phyloP scores from a whole-genome alignment of 2,113 vertebrate species.

The Microcebus griseorufus region DNA sequence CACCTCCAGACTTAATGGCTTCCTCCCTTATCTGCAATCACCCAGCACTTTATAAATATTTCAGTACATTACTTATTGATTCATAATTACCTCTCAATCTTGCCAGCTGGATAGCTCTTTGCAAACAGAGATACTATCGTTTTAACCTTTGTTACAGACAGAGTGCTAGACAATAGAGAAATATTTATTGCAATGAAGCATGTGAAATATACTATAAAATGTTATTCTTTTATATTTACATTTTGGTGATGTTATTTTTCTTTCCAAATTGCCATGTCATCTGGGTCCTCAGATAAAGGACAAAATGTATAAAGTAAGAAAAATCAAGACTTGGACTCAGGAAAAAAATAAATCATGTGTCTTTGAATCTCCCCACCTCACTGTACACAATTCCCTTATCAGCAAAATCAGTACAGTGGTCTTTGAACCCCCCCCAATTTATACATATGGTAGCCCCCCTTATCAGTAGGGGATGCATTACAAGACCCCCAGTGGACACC shows the following conservation, averaged over 20 bases:
- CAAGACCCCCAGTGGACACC: not conserved
- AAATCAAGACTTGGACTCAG: not conserved
- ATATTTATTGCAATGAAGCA: not conserved
- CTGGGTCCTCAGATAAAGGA: not conserved
- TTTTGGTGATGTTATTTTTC: not conserved
- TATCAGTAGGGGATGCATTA: not conserved
- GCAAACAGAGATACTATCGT: not conserved
- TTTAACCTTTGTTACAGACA: not conserved
- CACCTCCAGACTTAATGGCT: not conserved
- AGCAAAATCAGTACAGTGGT: not conserved
- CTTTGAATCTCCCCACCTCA: not conserved
- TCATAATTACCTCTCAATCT: not conserved
- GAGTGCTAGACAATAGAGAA: not conserved
- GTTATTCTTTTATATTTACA: not conserved
- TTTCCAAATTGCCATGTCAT: not conserved
- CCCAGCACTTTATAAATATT: not conserved
- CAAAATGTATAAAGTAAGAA: not conserved
- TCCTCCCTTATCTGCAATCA: not conserved
- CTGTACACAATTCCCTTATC: not conserved
- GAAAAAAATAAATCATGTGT: not conserved
- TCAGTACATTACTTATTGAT: not conserved
- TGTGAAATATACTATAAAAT: not conserved
- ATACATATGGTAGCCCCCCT: not conserved
- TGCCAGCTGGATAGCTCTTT: not conserved
- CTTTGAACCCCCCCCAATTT: not conserved